Evolutionary conservation across 1,140 invertebrate genomes (phyloP), one percentile per base, ranked within the genome.

Genomic region (Drosophila nikananu): DNA sequence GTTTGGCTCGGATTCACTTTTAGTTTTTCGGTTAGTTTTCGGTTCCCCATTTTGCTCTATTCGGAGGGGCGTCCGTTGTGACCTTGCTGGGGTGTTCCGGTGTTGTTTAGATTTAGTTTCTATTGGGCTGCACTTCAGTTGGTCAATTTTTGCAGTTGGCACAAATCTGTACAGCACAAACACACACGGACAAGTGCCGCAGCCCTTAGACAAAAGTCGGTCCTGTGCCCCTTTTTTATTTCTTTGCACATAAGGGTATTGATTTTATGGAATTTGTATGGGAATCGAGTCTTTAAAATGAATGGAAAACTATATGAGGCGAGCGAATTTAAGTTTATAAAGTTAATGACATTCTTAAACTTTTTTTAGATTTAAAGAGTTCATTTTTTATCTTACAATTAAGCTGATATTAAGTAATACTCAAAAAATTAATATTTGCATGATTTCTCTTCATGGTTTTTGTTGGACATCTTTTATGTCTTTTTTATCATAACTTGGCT

Each of bases 1-100:
- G 55, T 64, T 68, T 52, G 49, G 59, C 42, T 65, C 66, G 32
- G 80, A 77, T 78, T 90, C 77, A 89, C 81, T 90, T 87, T 89
- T 90, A 89, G 86, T 90, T 87, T 89, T 90, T 76, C 27, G 86
- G 86, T 74, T 89, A 90, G 86, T 89, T 87, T 89, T 87, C 74
- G 66, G 68, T 73, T 83, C 71, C 80, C 83, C 83, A 83, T 79
- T 79, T 76, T 78, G 77, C 68, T 54, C 51, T 54, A 55, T 71
- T 65, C 44, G 67, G 48, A 61, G 57, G 59, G 59, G 64, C 35
- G 62, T 41, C 59, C 68, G 48, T 70, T 81, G 64, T 58, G 83
- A 87, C 83, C 83, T 87, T 87, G 83, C 74, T 66, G 58, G 37
- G 30, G 58, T 32, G 57, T 60, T 62, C 41, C 54, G 63, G 55